Evolutionary conservation across 2,113 vertebrate species (phyloP).

Genomic region (Phyllostomus discolor): DNA sequence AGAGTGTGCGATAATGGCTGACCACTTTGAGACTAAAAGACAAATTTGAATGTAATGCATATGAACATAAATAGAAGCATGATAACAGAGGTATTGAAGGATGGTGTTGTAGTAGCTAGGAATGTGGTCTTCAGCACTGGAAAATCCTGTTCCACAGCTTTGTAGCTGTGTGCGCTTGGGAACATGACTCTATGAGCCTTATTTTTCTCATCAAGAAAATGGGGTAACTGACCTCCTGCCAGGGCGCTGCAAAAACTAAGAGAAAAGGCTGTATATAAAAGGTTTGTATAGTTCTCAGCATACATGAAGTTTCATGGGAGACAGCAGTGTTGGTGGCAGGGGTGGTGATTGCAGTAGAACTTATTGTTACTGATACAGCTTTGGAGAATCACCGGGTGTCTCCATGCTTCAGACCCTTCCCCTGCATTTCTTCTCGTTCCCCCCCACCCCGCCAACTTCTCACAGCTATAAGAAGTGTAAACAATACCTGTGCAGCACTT

Average conservation of each 20-base stretch:
- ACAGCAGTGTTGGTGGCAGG: not conserved
- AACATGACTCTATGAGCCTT: not conserved
- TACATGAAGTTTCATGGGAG: not conserved
- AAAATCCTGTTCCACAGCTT: accelerated
- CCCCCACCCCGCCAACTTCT: not conserved
- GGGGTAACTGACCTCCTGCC: not conserved
- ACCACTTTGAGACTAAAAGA: not conserved
- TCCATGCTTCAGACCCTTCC: not conserved
- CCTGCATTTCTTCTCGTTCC: no score
- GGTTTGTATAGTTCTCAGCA: not conserved
- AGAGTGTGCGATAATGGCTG: not conserved
- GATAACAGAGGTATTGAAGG: not conserved
- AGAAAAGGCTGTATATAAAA: not conserved
- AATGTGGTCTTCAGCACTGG: not conserved
- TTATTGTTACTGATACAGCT: not conserved
- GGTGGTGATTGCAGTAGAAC: not conserved
- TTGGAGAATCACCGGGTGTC: not conserved
- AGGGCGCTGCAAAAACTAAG: not conserved
- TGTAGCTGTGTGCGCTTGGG: not conserved
- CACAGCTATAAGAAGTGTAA: not conserved
- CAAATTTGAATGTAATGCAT: not conserved
- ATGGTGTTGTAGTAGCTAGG: not conserved
- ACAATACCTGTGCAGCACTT: constrained; percentile 38
- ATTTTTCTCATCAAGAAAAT: not conserved
- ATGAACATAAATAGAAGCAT: not conserved